phyloP scores from a whole-genome alignment of 2,113 vertebrate genomes.

The Hucho hucho region DNA sequence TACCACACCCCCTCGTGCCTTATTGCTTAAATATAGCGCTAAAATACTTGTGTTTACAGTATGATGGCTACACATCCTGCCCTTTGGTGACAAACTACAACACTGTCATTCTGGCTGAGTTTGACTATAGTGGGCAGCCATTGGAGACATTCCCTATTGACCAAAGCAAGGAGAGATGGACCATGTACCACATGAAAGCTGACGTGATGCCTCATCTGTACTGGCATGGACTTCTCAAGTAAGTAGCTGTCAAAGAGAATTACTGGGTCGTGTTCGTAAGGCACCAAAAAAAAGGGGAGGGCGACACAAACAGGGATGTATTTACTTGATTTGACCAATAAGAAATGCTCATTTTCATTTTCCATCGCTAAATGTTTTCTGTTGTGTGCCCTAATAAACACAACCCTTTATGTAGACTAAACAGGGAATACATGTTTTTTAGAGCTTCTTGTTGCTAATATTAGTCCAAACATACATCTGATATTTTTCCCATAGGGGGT shows the following conservation, averaged over 20 bases:
- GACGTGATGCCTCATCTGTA: constrained; percentile 94
- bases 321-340: background rate
- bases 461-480: background rate
- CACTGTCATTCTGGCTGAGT: constrained; percentile 91
- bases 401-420: no score
- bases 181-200: constrained; percentile 95
- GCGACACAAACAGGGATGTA: background rate
- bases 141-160: constrained; percentile 96
- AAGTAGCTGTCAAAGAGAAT: constrained; percentile 41
- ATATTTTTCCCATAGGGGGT: constrained; percentile 75
- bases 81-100: constrained; percentile 90
- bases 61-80: constrained; percentile 96
- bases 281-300: background rate
- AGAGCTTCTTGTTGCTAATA: background rate
- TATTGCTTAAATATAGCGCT: background rate
- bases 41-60: constrained; percentile 68
- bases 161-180: constrained; percentile 87
- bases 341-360: no score
- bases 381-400: no score
- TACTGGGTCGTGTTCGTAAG: background rate
- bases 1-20: no score
- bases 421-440: background rate
- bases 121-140: constrained; percentile 85
- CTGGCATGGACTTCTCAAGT: constrained; percentile 91
- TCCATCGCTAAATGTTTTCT: no score